Evolutionary conservation across 2,888 invertebrate genomes (phyloP).

Genomic region (Epinotia ramella): DNA sequence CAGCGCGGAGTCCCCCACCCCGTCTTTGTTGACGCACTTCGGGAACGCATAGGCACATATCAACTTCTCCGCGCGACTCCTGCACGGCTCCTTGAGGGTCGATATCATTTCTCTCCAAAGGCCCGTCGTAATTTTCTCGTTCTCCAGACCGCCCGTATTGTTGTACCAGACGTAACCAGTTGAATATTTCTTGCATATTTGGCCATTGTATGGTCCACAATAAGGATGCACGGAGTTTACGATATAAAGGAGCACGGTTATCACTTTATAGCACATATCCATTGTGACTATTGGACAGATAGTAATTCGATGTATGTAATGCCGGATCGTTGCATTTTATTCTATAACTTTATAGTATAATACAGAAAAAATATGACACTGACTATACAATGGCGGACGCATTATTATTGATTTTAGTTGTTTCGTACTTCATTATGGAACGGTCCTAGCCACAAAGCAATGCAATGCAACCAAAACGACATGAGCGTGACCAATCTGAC

Average conservation of each 20-base stretch:
- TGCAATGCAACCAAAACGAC: slow-evolving; percentile 22
- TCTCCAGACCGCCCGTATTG: slow-evolving; percentile 90
- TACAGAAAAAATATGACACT: slow-evolving; percentile 59
- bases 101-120: slow-evolving; percentile 95
- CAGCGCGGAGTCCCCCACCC: slow-evolving; percentile 87
- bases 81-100: slow-evolving; percentile 92
- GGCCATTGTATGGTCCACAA: slow-evolving; percentile 95
- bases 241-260: slow-evolving; percentile 71
- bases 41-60: slow-evolving; percentile 97
- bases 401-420: slow-evolving; percentile 78
- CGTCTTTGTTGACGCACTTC: slow-evolving; percentile 89
- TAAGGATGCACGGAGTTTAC: slow-evolving; percentile 86
- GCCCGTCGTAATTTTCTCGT: slow-evolving; percentile 93
- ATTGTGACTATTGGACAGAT: slow-evolving; percentile 67
- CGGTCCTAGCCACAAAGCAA: slow-evolving; percentile 38
- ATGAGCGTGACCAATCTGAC: slow-evolving; percentile 36
- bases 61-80: slow-evolving; percentile 94
- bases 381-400: slow-evolving; percentile 78
- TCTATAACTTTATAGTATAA: slow-evolving; percentile 43
- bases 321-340: slow-evolving; percentile 74
- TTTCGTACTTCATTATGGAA: slow-evolving; percentile 49
- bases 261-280: slow-evolving; percentile 67
- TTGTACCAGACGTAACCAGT: slow-evolving; percentile 92
- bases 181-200: slow-evolving; percentile 90
- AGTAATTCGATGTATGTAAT: slow-evolving; percentile 65